Base-by-base conservation (phyloP, 2,888 invertebrate species). In the Saturnia pavonia region DNA sequence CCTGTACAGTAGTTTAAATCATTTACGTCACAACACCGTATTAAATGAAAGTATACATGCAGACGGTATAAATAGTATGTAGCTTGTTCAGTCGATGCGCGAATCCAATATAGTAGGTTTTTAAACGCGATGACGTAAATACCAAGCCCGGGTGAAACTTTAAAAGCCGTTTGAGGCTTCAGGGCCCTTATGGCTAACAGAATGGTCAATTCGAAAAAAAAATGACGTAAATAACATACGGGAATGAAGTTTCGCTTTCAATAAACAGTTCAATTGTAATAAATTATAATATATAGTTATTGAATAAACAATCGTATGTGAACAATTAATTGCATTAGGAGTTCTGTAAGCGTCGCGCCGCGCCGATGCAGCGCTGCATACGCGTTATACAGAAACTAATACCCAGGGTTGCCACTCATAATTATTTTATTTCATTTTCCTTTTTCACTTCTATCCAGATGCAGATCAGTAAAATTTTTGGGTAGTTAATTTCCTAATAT, bases 251-350 rank as follows among this genome's bases (percentile, higher is more conserved):
- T 60, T 60, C 0, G 8, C 11, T n/a, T 40, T 65, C 4, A 40
- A 65, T 65, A 40, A 40, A 65, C 40, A 65, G 65, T 9, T 65
- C 40, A 40, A 40, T 40, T n/a, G 16, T n/a, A 65, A n/a, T 65
- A 65, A 65, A 40, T n/a, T 40, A 73, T 71, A 71, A 71, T 69
- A 69, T 81, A 82, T 80, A 78, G 81, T 83, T 83, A 83, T 84
- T 82, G 80, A 85, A 87, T 85, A 85, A 86, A 85, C 83, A 85
- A 78, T 80, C 77, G 76, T 77, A 76, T 80, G 79, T 82, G 79
- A 81, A 80, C 81, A 85, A 90, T 89, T 90, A 88, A 91, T 91
- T 87, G 87, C 88, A 89, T 88, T 89, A 88, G 83, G 84, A 40
- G 22, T 67, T 76, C 77, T 74, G 69, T 74, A 76, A 75, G 77